Evolutionary conservation across 2,113 vertebrate species (phyloP), one percentile per base, ranked within the genome.

Genomic region (Oncorhynchus tshawytscha): DNA sequence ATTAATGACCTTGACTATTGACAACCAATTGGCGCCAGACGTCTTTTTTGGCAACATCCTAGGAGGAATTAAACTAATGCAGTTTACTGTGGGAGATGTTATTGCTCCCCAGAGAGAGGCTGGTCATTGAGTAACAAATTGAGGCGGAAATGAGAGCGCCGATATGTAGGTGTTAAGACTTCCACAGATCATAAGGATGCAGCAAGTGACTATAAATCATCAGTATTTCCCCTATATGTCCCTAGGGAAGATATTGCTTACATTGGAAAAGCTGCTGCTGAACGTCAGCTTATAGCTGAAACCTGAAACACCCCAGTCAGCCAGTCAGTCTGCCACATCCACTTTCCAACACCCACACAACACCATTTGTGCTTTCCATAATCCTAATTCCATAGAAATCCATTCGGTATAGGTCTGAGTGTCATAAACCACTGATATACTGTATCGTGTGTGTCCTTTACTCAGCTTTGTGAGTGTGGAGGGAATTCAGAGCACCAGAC

Each of bases 21-120:
- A 94, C 89, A 92, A 90, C 92, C 94, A 93, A 95, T 94, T 95
- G 94, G 91, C 91, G 93, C 93, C 91, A 92, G 89, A 90, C 92
- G 90, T 90, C 93, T 67, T 11, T 45, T 45, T 78, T 92, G 92
- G 92, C 94, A 93, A 94, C 94, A 94, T 82, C 73, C 75, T 81
- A 64, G 54, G 68, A 83, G 78, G 74, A 87, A 86, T 85, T 70
- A 82, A 81, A 83, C 71, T 78, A 86, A 82, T 86, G 77, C 71
- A 82, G 76, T 74, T 67, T 71, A 62, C 48, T 82, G 9, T 27
- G 62, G 27, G 25, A 62, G 75, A 84, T 67, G 31, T 72, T 79
- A 83, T 82, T 78, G 77, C 76, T 82, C 87, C 85, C 84, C 20
- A 11, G 85, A 88, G 86, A 87, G 86, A 87, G 77, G 2, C 31